Base-by-base conservation (phyloP, 2,888 invertebrate species). In the Amaurobius ferox region DNA sequence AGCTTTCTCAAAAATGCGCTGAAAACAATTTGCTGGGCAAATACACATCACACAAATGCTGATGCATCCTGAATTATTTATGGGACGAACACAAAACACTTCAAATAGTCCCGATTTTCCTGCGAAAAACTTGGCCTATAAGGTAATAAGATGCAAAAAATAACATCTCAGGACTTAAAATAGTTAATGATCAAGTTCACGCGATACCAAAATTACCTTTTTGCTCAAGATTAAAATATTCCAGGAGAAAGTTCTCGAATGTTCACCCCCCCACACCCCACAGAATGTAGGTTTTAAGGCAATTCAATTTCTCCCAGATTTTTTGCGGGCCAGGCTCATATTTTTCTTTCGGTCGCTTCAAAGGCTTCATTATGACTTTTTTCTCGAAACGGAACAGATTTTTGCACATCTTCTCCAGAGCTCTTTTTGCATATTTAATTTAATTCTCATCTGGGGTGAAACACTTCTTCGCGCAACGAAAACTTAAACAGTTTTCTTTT, bases 381-480 rank as follows among this genome's bases (percentile, higher is more conserved):
- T 71, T 74, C 68, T 32, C 48, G 40, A 61, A 55, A 68, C 66
- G 68, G 62, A 80, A 80, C 74, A 80, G 80, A 74, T 80, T 80
- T 80, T 68, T 74, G 80, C 68, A 68, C 68, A 80, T 80, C 74
- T 80, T 74, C 80, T 66, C 23, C 62, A 6, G 28, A 40, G 28
- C 23, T 68, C 68, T 80, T 74, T 80, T 80, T 80, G 73, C 80
- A 80, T 80, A 80, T 80, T 80, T 80, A 80, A 80, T 80, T 80
- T 74, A 80, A 80, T 80, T 80, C 80, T 80, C 74, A 74, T 74
- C 80, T 44, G 23, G 61, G 28, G 39, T 32, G 28, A 74, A 79
- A 73, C 73, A 74, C 68, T 80, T 68, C 61, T n/a, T 35, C 68
- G 29, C 70, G 35, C 16, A 23, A 23, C 23, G 23, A 55, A 55